phyloP scores from a whole-genome alignment of 2,888 invertebrate species.

The Chymomyza amoena region DNA sequence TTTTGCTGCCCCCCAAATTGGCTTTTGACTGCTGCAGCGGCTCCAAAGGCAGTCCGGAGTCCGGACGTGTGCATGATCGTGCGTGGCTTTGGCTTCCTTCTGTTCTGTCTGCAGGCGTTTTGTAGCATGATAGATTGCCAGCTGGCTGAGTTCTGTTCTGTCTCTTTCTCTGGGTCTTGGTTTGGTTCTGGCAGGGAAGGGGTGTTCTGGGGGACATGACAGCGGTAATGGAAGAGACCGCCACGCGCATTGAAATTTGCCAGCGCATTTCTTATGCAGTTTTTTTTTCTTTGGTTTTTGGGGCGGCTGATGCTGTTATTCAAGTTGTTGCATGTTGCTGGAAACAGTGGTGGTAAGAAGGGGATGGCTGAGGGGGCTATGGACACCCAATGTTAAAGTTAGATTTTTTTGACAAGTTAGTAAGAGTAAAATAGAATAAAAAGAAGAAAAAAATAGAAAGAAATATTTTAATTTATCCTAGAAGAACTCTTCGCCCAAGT shows the following conservation, averaged over 20 bases:
- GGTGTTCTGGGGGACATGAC: neutral
- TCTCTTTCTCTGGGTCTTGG: neutral
- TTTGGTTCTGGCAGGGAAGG: neutral
- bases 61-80: neutral
- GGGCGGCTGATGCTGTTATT: neutral
- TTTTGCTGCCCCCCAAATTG: neutral
- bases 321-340: neutral
- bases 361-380: too few relatives aligned
- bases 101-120: slow-evolving; percentile 64
- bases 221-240: neutral
- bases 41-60: neutral
- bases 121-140: slow-evolving; percentile 65
- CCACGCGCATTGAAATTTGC: neutral
- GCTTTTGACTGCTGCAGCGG: neutral
- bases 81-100: slow-evolving; percentile 36
- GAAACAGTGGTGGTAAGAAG: too few relatives aligned
- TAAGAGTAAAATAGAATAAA: too few relatives aligned
- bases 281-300: neutral
- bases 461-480: too few relatives aligned
- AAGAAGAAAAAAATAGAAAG: too few relatives aligned
- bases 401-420: too few relatives aligned
- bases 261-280: neutral
- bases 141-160: slow-evolving; percentile 42
- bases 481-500: too few relatives aligned
- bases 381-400: too few relatives aligned